phyloP scores from a whole-genome alignment of 2,888 invertebrate genomes.

The Sceliomorpha sp. region DNA sequence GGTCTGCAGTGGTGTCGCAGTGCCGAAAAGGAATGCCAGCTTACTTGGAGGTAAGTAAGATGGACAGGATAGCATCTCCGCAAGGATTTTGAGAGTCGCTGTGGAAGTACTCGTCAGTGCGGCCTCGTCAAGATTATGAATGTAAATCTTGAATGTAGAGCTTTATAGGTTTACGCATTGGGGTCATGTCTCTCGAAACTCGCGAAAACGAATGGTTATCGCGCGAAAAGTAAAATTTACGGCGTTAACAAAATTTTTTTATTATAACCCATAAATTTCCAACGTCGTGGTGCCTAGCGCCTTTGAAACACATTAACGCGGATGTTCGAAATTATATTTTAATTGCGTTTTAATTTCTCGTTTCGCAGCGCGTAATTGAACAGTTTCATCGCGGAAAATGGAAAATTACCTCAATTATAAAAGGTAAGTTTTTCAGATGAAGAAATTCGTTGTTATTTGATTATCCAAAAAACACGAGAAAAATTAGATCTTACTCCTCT shows the following conservation, averaged over 20 bases:
- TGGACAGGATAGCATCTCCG: conserved; percentile 12
- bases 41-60: conserved; percentile 8
- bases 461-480: conserved; percentile 4
- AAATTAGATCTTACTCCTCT: conserved; percentile 15
- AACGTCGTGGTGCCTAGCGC: no score
- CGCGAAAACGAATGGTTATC: not conserved
- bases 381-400: conserved; percentile 1
- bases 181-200: not conserved
- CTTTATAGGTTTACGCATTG: conserved; percentile 13
- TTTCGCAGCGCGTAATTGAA: not conserved
- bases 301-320: no score
- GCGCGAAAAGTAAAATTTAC: not conserved
- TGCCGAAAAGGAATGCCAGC: conserved; percentile 5
- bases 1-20: conserved; percentile 2
- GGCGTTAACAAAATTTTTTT: no score
- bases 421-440: not conserved
- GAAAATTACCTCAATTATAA: not conserved
- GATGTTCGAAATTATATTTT: no score
- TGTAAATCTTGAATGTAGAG: conserved; percentile 15
- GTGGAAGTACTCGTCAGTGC: conserved; percentile 11
- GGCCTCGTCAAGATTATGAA: conserved; percentile 24
- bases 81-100: conserved; percentile 20
- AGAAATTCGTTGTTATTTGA: not conserved
- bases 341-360: not conserved
- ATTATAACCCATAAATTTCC: no score